A percentile compares a stretch with the other conserved stretches of the same genome.
Evolutionary conservation across 1,140 invertebrate species (phyloP).

Genomic region (Dysdera silvatica): DNA sequence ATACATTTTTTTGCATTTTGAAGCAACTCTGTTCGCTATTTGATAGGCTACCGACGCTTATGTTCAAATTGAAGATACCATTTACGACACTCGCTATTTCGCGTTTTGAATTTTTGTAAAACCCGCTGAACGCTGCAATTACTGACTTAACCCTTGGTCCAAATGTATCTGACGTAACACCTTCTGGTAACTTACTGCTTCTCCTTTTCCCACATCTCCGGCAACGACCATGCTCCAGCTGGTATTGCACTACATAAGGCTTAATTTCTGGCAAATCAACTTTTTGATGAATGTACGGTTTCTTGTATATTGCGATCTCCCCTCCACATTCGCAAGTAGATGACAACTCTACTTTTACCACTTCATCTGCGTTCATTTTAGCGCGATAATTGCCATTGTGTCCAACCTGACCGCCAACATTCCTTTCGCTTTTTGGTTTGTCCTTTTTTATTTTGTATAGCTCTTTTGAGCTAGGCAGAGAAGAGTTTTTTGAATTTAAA

Average conservation of each 20-base stretch:
- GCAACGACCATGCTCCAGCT: constrained; percentile 6
- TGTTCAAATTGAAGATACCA: background rate
- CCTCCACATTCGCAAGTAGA: constrained; percentile 6
- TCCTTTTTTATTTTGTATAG: constrained; percentile 12
- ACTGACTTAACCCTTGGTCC: constrained; percentile 7
- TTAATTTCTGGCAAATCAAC: constrained; percentile 16
- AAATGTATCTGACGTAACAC: constrained; percentile 20
- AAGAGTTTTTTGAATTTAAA: constrained; percentile 16
- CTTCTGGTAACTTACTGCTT: constrained; percentile 8
- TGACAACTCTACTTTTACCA: constrained; percentile 13
- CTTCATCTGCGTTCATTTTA: constrained; percentile 17
- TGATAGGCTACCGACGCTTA: constrained; percentile 1
- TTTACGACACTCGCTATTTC: background rate
- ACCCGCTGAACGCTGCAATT: background rate
- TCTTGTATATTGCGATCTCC: constrained; percentile 8
- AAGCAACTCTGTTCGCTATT: background rate
- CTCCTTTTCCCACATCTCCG: constrained; percentile 10
- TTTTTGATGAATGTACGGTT: constrained; percentile 22
- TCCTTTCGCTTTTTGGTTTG: constrained; percentile 8
- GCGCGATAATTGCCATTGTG: constrained; percentile 7
- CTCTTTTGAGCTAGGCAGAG: constrained; percentile 9
- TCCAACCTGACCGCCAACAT: constrained; percentile 6
- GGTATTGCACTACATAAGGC: constrained; percentile 8
- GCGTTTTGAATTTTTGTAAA: constrained; percentile 4
- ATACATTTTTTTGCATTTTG: constrained; percentile 10